Evolutionary conservation across 2,113 vertebrate species (phyloP).

Genomic region (Clarias gariepinus): DNA sequence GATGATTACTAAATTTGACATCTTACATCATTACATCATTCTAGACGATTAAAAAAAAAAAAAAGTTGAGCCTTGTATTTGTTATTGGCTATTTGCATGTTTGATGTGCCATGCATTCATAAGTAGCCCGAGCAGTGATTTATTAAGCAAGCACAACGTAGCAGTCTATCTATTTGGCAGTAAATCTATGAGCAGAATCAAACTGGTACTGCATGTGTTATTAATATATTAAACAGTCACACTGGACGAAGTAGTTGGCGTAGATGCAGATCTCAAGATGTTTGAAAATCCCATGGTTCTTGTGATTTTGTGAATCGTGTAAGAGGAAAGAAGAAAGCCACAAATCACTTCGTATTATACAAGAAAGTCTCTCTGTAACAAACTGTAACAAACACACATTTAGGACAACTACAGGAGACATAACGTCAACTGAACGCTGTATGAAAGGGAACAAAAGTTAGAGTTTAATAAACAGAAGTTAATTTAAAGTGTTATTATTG

Average conservation of each 20-base stretch:
- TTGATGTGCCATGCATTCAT: background rate
- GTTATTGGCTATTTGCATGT: background rate
- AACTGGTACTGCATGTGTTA: constrained; percentile 34
- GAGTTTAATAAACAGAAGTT: constrained; percentile 25
- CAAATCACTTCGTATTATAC: constrained; percentile 23
- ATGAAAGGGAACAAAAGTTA: constrained; percentile 4
- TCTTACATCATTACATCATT: constrained; percentile 19
- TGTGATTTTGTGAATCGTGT: constrained; percentile 32
- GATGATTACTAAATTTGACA: background rate
- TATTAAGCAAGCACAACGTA: background rate
- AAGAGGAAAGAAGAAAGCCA: constrained; percentile 39
- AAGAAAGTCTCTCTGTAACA: background rate
- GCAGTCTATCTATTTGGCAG: constrained; percentile 22
- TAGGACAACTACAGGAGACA: constrained; percentile 35
- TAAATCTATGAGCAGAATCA: background rate
- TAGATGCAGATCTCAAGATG: constrained; percentile 16
- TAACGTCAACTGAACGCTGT: background rate
- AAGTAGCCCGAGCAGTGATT: background rate
- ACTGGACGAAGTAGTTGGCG: constrained; percentile 31
- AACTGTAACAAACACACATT: background rate
- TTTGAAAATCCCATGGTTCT: constrained; percentile 30
- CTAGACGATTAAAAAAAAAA: background rate
- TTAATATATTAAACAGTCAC: constrained; percentile 18
- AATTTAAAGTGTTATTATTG: constrained; percentile 7
- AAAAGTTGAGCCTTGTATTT: background rate